phyloP scores from a whole-genome alignment of 2,888 invertebrate species.

The Dromius quadrimaculatus region DNA sequence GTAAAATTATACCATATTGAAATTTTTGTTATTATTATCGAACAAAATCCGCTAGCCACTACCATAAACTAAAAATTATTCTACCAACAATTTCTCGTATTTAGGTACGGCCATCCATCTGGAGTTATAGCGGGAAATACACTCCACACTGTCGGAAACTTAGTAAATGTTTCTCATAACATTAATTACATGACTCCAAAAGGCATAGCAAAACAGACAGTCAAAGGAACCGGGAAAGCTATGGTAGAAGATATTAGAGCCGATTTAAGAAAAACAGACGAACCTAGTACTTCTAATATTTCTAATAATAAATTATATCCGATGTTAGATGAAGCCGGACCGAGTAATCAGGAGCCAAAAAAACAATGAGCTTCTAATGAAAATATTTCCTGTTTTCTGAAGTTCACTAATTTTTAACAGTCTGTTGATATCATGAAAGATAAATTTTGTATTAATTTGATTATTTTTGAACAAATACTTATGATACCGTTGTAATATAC shows the following conservation, averaged over 20 bases:
- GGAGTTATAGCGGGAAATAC: conserved; percentile 76
- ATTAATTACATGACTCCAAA: conserved; percentile 76
- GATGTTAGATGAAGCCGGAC: conserved; percentile 19
- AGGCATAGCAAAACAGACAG: conserved; percentile 74
- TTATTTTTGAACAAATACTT: too few species aligned
- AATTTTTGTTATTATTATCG: too few species aligned
- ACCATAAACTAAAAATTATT: conserved; percentile 17
- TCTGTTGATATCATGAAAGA: background rate
- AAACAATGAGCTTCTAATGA: conserved; percentile 23
- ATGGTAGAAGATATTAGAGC: conserved; percentile 64
- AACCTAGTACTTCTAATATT: background rate
- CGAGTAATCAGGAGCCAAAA: conserved; percentile 30
- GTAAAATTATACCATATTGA: too few species aligned
- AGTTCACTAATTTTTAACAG: conserved; percentile 1
- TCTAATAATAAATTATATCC: conserved; percentile 34
- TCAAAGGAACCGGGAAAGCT: conserved; percentile 73
- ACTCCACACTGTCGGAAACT: conserved; percentile 78
- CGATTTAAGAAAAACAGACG: conserved; percentile 2
- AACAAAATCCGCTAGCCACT: background rate
- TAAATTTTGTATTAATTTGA: background rate
- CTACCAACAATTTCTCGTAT: too few species aligned
- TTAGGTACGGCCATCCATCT: conserved; percentile 77
- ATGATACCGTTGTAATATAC: too few species aligned
- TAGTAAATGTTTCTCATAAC: conserved; percentile 75
- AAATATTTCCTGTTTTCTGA: too few species aligned